Evolutionary conservation across 2,888 invertebrate species (phyloP).

Genomic region (Noctua comes): DNA sequence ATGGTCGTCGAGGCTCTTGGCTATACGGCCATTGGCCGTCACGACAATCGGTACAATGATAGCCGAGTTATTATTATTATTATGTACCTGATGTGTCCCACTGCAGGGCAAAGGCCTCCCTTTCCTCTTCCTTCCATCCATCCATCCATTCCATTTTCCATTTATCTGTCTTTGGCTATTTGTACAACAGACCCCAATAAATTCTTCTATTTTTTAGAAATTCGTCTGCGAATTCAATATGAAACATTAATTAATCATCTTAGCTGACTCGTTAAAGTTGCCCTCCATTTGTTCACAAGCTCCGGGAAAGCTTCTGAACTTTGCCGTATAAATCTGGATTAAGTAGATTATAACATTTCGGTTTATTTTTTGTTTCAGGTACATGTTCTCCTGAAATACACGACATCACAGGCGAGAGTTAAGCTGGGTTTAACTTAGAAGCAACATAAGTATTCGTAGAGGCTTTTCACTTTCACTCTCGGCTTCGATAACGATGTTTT

Average conservation of each 20-base stretch:
- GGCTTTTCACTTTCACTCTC: background rate
- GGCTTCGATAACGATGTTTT: background rate
- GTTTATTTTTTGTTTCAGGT: conserved; percentile 54
- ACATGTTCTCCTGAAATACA: conserved; percentile 15
- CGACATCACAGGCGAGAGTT: background rate
- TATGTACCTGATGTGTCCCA: too few relatives aligned
- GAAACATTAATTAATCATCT: conserved; percentile 34
- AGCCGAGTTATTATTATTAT: too few relatives aligned
- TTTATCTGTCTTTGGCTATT: too few relatives aligned
- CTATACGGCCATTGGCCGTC: too few relatives aligned
- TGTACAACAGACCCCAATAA: too few relatives aligned
- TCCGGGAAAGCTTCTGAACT: conserved; percentile 38
- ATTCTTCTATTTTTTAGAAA: background rate
- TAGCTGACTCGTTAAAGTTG: conserved; percentile 19
- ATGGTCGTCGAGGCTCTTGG: too few relatives aligned
- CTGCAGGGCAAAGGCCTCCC: too few relatives aligned
- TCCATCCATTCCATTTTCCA: too few relatives aligned
- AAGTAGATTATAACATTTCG: conserved; percentile 18
- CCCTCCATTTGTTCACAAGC: conserved; percentile 12
- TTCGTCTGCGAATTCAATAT: background rate
- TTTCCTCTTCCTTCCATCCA: too few relatives aligned
- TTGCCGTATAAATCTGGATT: conserved; percentile 39
- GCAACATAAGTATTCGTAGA: background rate
- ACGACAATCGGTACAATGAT: too few relatives aligned
- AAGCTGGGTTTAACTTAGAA: background rate